Conservation (phyloP, 1,140 invertebrate genomes). For the Bombus soroeensis region DNA sequence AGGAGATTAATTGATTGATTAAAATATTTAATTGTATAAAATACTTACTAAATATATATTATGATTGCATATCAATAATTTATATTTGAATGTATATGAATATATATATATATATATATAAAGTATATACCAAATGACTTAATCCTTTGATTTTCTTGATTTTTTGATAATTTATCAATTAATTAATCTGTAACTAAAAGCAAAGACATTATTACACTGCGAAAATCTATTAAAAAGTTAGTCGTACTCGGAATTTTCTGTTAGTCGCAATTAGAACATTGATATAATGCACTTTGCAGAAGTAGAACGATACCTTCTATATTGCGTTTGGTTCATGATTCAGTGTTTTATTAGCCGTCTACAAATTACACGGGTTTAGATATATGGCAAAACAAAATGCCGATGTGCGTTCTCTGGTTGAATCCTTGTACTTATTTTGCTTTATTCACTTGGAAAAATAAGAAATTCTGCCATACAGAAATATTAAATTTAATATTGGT, state of each 20-base stretch:
- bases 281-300: too few species aligned
- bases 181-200: background rate
- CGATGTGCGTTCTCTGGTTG: slow-evolving; percentile 3
- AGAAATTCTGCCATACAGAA: background rate
- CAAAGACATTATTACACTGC: background rate
- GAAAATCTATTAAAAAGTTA: background rate
- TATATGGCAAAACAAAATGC: slow-evolving; percentile 52
- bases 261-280: background rate
- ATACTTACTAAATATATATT: slow-evolving; percentile 14
- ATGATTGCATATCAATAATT: slow-evolving; percentile 15
- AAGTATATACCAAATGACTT: background rate
- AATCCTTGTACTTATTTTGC: slow-evolving; percentile 13
- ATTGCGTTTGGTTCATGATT: slow-evolving; percentile 7
- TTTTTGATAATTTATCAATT: background rate
- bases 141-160: background rate
- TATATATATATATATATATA: background rate
- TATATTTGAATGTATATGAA: slow-evolving; percentile 2
- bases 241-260: background rate
- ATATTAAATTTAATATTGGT: slow-evolving; percentile 23
- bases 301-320: slow-evolving; percentile 22
- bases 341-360: slow-evolving; percentile 27
- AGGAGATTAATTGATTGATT: slow-evolving; percentile 6
- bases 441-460: slow-evolving; percentile 7
- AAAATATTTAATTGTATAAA: slow-evolving; percentile 21
- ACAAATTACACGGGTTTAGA: slow-evolving; percentile 26